Base-by-base conservation (phyloP, 1,140 invertebrate species). In the Anoplolepis gracilipes region DNA sequence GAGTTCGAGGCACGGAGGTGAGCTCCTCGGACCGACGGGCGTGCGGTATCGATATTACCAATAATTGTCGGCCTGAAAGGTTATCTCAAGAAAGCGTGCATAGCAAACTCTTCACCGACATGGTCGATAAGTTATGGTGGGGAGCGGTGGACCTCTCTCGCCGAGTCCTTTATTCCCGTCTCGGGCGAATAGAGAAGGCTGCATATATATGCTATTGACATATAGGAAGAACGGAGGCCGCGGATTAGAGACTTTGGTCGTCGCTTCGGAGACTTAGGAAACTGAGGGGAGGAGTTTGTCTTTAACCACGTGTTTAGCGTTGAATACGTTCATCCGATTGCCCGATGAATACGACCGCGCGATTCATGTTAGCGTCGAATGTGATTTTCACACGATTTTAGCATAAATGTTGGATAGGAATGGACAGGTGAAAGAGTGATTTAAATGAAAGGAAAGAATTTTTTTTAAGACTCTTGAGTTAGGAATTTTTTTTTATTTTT, bases 31-130 rank as follows among this genome's bases (percentile, higher is more conserved):
- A 85, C 88, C 90, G 89, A 85, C 90, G 90, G 86, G 85, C 88
- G 88, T 92, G 91, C 90, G 87, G 90, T 92, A 90, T 92, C 92
- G 92, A 93, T 93, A 92, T 93, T 93, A 93, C 93, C 91, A 93
- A 93, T 93, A 93, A 93, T 93, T 93, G 92, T 93, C 92, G 92
- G 92, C 91, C 92, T 85, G 91, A 92, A 91, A 93, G 93, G 92
- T 93, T 93, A 93, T 93, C 90, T 91, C 86, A 88, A 88, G 90
- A 92, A 91, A 91, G 91, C 91, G 90, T 91, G 88, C 90, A 90
- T 88, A 86, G 90, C 89, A 91, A 92, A 90, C 90, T 89, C 87
- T 86, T 77, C 91, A 87, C 85, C 86, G 87, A 90, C 91, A 82
- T 90, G 87, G 69, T 76, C 88, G 91, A 91, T 92, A 92, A 92